Conservation (phyloP, 2,797 vertebrate species). For the Carduelis carduelis region DNA sequence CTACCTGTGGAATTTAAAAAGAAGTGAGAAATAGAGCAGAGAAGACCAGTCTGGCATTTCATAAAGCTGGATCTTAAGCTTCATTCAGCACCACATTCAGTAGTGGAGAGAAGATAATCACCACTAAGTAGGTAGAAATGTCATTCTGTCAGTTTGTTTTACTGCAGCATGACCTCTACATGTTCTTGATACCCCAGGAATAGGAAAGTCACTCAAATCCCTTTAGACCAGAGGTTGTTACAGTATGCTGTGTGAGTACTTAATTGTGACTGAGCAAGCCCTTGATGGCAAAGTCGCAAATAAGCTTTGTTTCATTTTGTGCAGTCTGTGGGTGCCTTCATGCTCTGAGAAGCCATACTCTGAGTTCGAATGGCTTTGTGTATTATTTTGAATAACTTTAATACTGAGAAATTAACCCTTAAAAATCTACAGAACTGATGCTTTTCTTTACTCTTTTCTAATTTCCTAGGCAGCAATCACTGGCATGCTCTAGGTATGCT, state of each 20-base stretch:
- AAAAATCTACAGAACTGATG: background rate
- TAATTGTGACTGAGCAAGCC: background rate
- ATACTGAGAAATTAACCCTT: background rate
- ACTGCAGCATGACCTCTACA: background rate
- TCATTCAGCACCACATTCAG: background rate
- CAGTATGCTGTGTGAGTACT: rapidly evolving
- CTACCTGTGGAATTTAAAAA: background rate
- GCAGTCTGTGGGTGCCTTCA: background rate
- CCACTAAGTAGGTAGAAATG: background rate
- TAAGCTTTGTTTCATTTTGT: background rate
- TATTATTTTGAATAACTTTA: background rate
- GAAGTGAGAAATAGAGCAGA: background rate
- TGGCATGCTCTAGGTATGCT: background rate
- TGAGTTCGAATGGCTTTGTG: background rate
- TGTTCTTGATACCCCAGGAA: background rate
- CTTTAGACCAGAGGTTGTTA: background rate
- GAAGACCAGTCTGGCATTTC: background rate
- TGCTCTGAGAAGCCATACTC: background rate
- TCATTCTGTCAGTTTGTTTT: background rate
- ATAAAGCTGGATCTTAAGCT: background rate
- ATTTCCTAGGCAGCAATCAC: background rate
- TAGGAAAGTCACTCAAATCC: background rate
- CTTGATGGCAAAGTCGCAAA: background rate
- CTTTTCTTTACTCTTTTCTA: background rate
- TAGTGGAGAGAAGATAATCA: background rate